Evolutionary conservation across 2,888 invertebrate genomes (phyloP).

Genomic region (Pristionchus exspectatus): DNA sequence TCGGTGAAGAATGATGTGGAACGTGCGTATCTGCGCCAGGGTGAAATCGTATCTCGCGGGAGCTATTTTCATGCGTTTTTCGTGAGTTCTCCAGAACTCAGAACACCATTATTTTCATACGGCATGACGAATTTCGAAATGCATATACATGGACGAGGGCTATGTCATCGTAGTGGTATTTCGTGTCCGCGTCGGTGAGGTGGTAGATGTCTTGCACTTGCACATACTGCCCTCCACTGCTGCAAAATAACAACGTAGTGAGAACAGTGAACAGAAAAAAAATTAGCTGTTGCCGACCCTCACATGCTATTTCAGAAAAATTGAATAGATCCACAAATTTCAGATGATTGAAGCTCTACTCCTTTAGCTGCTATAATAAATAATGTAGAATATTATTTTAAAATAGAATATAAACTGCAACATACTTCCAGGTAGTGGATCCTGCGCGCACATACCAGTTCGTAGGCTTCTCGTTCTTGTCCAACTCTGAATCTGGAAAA

Average conservation of each 20-base stretch:
- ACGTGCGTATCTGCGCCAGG: too few relatives aligned
- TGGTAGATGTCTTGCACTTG: background rate
- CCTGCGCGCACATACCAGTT: background rate
- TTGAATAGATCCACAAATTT: too few relatives aligned
- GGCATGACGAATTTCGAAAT: too few relatives aligned
- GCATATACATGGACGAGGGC: background rate
- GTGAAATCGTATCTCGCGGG: too few relatives aligned
- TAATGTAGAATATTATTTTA: too few relatives aligned
- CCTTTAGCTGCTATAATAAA: too few relatives aligned
- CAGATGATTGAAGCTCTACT: too few relatives aligned
- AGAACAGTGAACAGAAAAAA: background rate
- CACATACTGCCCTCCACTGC: background rate
- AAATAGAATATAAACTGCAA: too few relatives aligned
- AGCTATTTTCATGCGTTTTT: too few relatives aligned
- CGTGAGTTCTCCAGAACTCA: too few relatives aligned
- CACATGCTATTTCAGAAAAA: background rate
- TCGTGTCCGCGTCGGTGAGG: background rate
- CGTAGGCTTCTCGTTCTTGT: background rate
- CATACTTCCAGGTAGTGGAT: background rate
- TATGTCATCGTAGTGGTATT: background rate
- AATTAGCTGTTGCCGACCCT: background rate
- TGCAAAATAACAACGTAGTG: background rate
- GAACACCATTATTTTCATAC: too few relatives aligned
- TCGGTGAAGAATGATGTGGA: too few relatives aligned
- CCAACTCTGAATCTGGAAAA: background rate